A percentile compares a stretch with the other conserved stretches of the same genome.
Conservation (phyloP, 2,888 invertebrate genomes). For the Harpalus rufipes region DNA sequence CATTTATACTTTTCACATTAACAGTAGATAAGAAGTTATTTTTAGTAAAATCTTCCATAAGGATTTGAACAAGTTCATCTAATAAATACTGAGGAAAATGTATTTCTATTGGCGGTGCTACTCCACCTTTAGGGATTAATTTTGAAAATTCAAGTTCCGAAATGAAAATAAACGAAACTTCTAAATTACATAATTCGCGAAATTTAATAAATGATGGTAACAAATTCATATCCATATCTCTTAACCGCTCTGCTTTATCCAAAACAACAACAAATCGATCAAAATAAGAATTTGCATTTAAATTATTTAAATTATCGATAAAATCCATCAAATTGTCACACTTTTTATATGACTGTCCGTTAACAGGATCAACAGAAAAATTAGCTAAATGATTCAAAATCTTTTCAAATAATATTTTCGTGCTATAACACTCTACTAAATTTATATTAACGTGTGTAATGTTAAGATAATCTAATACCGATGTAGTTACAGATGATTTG, state of each 20-base stretch:
- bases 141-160: constrained; percentile 91
- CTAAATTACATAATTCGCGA: constrained; percentile 85
- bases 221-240: constrained; percentile 86
- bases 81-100: constrained; percentile 90
- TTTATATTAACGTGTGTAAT: constrained; percentile 84
- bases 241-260: constrained; percentile 89
- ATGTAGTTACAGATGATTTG: constrained; percentile 85
- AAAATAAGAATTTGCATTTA: constrained; percentile 74
- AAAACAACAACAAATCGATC: constrained; percentile 84
- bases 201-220: constrained; percentile 86
- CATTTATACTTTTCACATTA: constrained; percentile 71
- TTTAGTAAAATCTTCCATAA: constrained; percentile 76
- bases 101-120: constrained; percentile 85
- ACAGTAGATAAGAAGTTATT: constrained; percentile 70
- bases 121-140: constrained; percentile 85
- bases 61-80: constrained; percentile 81
- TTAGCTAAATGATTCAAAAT: constrained; percentile 82
- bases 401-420: constrained; percentile 87
- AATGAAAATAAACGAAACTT: constrained; percentile 87
- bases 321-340: constrained; percentile 87
- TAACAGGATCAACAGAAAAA: constrained; percentile 75
- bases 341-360: constrained; percentile 77
- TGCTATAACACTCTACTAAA: constrained; percentile 89
- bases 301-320: constrained; percentile 75
- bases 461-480: constrained; percentile 80